Conservation (phyloP, 2,797 vertebrate genomes). For the Anniella stebbinsi region DNA sequence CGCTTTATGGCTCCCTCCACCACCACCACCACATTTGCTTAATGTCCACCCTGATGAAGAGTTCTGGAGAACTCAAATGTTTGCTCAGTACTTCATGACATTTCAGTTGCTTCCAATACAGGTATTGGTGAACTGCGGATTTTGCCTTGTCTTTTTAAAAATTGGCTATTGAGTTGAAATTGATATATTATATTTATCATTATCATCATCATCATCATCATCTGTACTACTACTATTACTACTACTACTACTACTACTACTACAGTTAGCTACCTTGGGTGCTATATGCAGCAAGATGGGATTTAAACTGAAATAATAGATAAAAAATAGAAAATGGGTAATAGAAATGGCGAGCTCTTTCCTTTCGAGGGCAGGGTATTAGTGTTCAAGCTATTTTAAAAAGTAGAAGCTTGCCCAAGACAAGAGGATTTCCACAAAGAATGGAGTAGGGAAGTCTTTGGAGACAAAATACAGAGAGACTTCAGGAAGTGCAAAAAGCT, state of each 20-base stretch:
- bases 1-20: too few species aligned
- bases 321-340: neutral
- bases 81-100: neutral
- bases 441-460: neutral
- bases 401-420: neutral
- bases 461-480: neutral
- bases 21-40: neutral
- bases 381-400: neutral
- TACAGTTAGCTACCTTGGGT: neutral
- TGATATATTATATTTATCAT: neutral
- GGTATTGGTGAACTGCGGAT: neutral
- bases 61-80: neutral
- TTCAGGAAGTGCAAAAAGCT: neutral
- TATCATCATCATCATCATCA: too few species aligned
- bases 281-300: neutral
- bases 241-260: neutral
- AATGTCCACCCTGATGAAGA: neutral
- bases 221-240: neutral
- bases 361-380: accelerated
- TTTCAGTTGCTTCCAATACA: neutral
- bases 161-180: neutral
- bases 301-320: neutral
- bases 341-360: too few species aligned
- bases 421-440: neutral
- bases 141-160: neutral